Evolutionary conservation across 2,888 invertebrate genomes (phyloP).

Genomic region (Mylabris sibirica): DNA sequence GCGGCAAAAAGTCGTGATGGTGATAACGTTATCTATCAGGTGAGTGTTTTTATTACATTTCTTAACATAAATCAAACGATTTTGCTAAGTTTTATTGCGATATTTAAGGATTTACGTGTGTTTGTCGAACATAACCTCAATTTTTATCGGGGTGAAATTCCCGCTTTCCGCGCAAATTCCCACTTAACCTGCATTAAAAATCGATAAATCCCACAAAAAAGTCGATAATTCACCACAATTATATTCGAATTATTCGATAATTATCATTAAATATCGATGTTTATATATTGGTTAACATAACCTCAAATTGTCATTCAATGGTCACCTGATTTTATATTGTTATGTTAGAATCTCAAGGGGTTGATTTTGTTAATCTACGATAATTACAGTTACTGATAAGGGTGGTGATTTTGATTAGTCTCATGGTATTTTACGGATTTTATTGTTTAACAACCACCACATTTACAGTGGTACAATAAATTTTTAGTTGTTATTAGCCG

Average conservation of each 20-base stretch:
- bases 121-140: constrained; percentile 32
- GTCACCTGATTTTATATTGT: not conserved
- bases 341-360: not conserved
- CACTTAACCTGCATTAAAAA: too few relatives aligned
- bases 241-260: not conserved
- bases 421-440: not conserved
- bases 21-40: constrained; percentile 69
- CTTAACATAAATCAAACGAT: not conserved
- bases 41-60: constrained; percentile 49
- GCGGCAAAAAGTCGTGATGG: constrained; percentile 57
- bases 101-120: not conserved
- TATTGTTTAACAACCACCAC: constrained; percentile 2
- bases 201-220: not conserved
- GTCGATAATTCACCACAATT: not conserved
- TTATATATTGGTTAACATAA: not conserved
- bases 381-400: not conserved
- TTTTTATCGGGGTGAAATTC: constrained; percentile 6
- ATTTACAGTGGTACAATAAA: not conserved
- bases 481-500: not conserved
- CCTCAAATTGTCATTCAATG: constrained; percentile 1
- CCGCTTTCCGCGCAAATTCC: too few relatives aligned
- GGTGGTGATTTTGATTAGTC: not conserved
- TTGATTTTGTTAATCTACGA: not conserved
- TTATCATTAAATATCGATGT: not conserved
- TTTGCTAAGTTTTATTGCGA: not conserved